These are phyloP conservation scores for Magallana angulata DNA, from an alignment of 1,140 invertebrate genomes.

Conservation along the genomic window DNA sequence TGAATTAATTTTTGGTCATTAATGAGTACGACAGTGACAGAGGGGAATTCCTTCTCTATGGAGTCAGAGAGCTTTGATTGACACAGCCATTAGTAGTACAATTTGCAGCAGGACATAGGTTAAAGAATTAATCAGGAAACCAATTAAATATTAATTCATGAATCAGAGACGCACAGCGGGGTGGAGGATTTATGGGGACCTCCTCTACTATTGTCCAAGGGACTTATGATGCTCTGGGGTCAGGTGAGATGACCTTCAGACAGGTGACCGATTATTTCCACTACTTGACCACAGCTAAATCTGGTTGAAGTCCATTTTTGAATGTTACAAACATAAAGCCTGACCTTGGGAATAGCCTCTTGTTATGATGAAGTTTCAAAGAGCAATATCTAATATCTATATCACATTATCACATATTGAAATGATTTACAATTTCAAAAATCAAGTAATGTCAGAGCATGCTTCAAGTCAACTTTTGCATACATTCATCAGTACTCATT, in stretches of 20 bases:
- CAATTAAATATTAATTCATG: constrained; percentile 22
- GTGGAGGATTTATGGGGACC: neutral
- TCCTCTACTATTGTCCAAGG: neutral
- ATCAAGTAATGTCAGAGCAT: no score
- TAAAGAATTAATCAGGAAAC: constrained; percentile 28
- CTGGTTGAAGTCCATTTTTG: no score
- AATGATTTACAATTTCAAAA: no score
- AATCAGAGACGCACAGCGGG: neutral
- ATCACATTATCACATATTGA: no score
- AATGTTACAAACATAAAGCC: no score
- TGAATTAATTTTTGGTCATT: constrained; percentile 32
- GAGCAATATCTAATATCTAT: no score
- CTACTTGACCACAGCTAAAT: neutral
- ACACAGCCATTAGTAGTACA: constrained; percentile 3
- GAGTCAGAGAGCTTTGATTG: neutral
- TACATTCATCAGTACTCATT: no score
- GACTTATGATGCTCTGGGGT: neutral
- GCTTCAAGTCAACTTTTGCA: no score
- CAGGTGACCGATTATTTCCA: constrained; percentile 7
- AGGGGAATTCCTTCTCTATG: neutral
- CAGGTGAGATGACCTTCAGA: neutral
- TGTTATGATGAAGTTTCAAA: no score
- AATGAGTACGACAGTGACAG: neutral
- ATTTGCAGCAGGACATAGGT: constrained; percentile 25
- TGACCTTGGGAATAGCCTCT: no score